Conservation (phyloP, 2,797 vertebrate species). For the Sciurus vulgaris region DNA sequence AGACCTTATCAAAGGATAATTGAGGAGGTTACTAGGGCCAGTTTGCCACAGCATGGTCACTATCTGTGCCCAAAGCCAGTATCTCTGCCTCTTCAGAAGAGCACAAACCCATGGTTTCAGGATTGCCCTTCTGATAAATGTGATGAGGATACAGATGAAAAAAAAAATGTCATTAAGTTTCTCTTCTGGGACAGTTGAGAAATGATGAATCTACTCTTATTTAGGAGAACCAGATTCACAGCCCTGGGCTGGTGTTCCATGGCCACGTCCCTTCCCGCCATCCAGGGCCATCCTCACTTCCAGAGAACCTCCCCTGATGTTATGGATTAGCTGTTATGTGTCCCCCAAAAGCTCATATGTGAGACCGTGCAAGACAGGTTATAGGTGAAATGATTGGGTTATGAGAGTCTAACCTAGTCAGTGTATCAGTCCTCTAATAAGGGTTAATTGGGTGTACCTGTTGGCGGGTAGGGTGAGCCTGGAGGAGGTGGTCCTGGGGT, state of each 20-base stretch:
- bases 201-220: not conserved
- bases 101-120: not conserved
- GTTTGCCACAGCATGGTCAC: not conserved
- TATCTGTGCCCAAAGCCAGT: not conserved
- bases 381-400: too few species aligned
- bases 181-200: not conserved
- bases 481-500: too few species aligned
- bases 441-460: too few species aligned
- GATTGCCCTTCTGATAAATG: not conserved
- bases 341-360: too few species aligned
- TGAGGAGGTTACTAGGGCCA: too few species aligned
- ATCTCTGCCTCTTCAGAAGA: not conserved
- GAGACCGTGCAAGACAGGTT: too few species aligned
- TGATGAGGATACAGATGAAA: not conserved
- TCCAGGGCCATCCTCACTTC: not conserved
- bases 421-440: too few species aligned
- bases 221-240: not conserved
- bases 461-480: too few species aligned
- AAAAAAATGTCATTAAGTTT: not conserved
- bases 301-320: not conserved
- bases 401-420: too few species aligned
- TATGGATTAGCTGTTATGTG: too few species aligned
- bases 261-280: fast-evolving
- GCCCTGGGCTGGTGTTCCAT: not conserved
- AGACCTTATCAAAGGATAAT: not conserved